Evolutionary conservation across 2,797 vertebrate species (phyloP).

Genomic region (Alcedo quadribrachys): DNA sequence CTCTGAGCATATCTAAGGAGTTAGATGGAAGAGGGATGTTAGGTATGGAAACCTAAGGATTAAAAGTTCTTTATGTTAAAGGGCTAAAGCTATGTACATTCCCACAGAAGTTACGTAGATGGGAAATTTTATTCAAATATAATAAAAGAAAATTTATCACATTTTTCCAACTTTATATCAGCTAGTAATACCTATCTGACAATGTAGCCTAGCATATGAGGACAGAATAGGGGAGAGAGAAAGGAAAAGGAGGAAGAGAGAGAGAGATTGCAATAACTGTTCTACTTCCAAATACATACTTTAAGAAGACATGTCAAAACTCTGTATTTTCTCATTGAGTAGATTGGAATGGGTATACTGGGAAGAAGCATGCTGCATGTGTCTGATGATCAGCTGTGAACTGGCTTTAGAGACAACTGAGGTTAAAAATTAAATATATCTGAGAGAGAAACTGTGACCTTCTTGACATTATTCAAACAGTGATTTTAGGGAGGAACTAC

Average conservation of each 20-base stretch:
- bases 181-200: not conserved
- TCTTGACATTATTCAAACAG: not conserved
- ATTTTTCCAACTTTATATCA: not conserved
- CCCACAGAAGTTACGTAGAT: not conserved
- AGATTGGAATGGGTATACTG: not conserved
- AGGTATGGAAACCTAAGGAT: not conserved
- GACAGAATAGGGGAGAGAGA: not conserved
- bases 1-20: not conserved
- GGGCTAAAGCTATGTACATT: not conserved
- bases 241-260: not conserved
- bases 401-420: not conserved
- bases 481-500: not conserved
- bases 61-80: not conserved
- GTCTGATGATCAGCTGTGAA: not conserved
- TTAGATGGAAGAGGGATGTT: not conserved
- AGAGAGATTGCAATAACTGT: not conserved
- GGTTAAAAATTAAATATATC: not conserved
- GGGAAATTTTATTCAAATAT: not conserved
- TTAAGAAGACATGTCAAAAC: not conserved
- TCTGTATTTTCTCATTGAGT: not conserved
- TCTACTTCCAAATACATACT: not conserved
- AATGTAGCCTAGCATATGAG: not conserved
- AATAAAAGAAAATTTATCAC: not conserved
- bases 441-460: not conserved
- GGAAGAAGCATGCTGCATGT: not conserved